Percentiles rank a stretch among this genome's conserved stretches.
phyloP scores from a whole-genome alignment of 2,797 vertebrate species.

The Crenuchus spilurus region DNA sequence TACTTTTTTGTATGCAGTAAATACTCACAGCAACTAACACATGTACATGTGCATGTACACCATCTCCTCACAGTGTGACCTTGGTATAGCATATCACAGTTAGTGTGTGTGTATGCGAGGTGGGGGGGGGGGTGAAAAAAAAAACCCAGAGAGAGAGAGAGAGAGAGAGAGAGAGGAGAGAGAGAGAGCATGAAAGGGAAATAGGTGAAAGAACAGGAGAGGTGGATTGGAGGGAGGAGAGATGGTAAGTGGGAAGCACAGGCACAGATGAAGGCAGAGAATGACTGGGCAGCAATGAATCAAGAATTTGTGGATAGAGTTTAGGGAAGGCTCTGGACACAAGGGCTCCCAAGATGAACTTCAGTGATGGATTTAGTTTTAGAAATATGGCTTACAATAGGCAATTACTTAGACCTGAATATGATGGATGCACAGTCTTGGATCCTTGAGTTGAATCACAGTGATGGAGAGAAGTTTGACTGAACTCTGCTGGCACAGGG shows the following conservation, averaged over 20 bases:
- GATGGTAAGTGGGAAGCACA: constrained; percentile 5
- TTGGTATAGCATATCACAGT: constrained; percentile 63
- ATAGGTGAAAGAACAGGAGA: constrained; percentile 20
- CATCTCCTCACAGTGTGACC: constrained; percentile 71
- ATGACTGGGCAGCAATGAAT: background rate
- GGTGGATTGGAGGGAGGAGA: constrained; percentile 16
- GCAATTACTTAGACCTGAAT: no score
- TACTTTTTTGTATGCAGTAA: constrained; percentile 3
- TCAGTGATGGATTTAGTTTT: no score
- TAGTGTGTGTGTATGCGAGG: constrained; percentile 48
- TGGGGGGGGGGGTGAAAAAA: background rate
- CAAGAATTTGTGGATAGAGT: constrained; percentile 7
- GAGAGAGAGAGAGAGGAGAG: background rate
- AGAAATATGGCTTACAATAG: no score
- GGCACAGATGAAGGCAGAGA: background rate
- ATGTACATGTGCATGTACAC: background rate
- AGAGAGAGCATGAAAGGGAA: background rate
- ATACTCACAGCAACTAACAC: constrained; percentile 1
- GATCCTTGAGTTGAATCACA: no score
- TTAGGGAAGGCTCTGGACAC: background rate
- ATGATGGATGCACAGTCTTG: no score
- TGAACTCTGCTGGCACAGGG: constrained; percentile 12
- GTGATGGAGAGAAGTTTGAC: background rate
- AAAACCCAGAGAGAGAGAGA: no score
- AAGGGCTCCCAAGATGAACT: background rate